Conservation (phyloP, 2,888 invertebrate species). For the Diploptera punctata region DNA sequence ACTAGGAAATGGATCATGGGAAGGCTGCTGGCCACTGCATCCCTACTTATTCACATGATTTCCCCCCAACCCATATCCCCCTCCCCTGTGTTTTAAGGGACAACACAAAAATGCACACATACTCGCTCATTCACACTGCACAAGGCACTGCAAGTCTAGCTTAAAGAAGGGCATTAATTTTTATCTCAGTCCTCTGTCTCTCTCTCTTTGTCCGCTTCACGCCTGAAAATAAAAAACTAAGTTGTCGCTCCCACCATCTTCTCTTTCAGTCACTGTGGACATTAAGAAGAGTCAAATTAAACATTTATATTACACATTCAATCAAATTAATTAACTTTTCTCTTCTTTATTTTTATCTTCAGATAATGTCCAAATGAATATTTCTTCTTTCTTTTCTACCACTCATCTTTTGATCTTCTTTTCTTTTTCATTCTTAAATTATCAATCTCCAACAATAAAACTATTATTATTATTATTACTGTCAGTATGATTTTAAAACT, state of each 20-base stretch:
- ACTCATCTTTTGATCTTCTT: too few relatives aligned
- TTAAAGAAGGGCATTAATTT: slow-evolving; percentile 21
- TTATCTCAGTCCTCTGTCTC: background rate
- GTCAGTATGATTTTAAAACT: too few relatives aligned
- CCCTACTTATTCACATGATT: slow-evolving; percentile 6
- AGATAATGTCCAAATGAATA: too few relatives aligned
- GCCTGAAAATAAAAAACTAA: background rate
- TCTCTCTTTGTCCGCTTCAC: background rate
- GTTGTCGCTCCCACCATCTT: too few relatives aligned
- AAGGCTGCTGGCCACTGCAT: slow-evolving; percentile 29
- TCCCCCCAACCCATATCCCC: background rate
- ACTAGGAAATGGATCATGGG: background rate
- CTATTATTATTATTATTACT: too few relatives aligned
- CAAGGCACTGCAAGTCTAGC: slow-evolving; percentile 33
- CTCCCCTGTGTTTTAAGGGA: background rate
- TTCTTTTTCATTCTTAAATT: too few relatives aligned
- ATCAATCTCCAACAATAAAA: too few relatives aligned
- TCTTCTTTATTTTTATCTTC: too few relatives aligned
- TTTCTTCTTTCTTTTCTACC: too few relatives aligned
- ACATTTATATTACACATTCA: too few relatives aligned
- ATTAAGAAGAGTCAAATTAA: too few relatives aligned
- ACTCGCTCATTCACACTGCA: slow-evolving; percentile 11
- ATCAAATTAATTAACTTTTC: too few relatives aligned
- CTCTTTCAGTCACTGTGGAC: background rate
- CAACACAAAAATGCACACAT: background rate